A percentile compares a stretch with the other conserved stretches of the same genome.
These are phyloP conservation scores for Rostratula benghalensis DNA, from an alignment of 2,113 vertebrate species.

Conservation along the genomic window DNA sequence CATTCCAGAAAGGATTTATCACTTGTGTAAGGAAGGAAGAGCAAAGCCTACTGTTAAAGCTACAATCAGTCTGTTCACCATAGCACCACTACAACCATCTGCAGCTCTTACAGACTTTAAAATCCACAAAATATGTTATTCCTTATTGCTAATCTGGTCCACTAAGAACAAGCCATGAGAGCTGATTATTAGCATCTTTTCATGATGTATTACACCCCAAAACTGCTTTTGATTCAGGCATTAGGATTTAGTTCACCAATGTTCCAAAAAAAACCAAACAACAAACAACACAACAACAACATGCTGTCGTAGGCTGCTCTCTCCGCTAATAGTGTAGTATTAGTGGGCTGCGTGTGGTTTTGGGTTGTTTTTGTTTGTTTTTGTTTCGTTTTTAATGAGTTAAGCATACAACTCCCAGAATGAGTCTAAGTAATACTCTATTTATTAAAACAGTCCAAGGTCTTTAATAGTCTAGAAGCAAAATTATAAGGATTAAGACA, in stretches of 20 bases:
- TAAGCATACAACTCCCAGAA: accelerated
- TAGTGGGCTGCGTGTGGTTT: accelerated
- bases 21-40: neutral
- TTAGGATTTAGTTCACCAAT: neutral
- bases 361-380: too few relatives aligned
- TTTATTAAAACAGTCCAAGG: neutral
- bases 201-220: neutral
- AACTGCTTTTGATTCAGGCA: neutral
- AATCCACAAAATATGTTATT: neutral
- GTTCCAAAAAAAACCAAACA: neutral
- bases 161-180: neutral
- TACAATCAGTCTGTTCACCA: neutral
- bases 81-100: neutral
- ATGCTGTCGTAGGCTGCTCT: too few relatives aligned
- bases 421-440: neutral
- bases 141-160: neutral
- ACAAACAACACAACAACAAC: too few relatives aligned
- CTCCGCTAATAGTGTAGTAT: accelerated
- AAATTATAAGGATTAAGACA: accelerated
- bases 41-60: neutral
- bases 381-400: neutral
- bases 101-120: neutral
- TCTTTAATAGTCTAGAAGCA: neutral
- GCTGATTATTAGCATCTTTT: neutral
- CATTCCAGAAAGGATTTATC: neutral